phyloP scores from a whole-genome alignment of 53 echinoderm and acorn worm genomes.

The Holothuria leucospilota region DNA sequence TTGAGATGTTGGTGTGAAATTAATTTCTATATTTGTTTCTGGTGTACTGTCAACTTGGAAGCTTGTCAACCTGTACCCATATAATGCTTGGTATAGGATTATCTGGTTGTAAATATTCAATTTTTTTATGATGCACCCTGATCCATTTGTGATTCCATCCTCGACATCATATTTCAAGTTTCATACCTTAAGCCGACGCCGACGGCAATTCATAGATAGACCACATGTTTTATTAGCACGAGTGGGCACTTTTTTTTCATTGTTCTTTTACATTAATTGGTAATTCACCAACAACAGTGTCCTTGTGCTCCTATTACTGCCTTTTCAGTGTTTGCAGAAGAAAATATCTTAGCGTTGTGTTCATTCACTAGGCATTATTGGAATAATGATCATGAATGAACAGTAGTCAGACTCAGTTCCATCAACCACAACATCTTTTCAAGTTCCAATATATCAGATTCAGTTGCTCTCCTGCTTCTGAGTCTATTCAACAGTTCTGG shows the following conservation, averaged over 20 bases:
- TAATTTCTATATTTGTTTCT: slow-evolving; percentile 32
- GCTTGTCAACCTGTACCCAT: slow-evolving; percentile 53
- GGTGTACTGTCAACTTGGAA: slow-evolving; percentile 21
- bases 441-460: slow-evolving; percentile 2
- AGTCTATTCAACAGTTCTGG: slow-evolving; percentile 29
- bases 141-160: slow-evolving; percentile 60
- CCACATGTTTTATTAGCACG: slow-evolving; percentile 21
- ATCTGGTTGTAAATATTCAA: slow-evolving; percentile 6
- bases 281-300: neutral
- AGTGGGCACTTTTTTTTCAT: neutral
- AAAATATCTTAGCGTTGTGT: neutral
- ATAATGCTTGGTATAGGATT: slow-evolving; percentile 48
- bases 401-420: neutral
- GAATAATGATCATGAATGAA: neutral
- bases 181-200: slow-evolving; percentile 29
- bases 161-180: slow-evolving; percentile 57
- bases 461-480: slow-evolving; percentile 9
- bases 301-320: neutral
- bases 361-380: slow-evolving; percentile 41
- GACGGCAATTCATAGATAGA: neutral
- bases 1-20: neutral
- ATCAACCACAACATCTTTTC: slow-evolving; percentile 18
- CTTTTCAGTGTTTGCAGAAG: neutral
- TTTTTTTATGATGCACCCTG: slow-evolving; percentile 44
- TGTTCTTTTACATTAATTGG: neutral